Base-by-base conservation (phyloP, 1,140 invertebrate species). In the Wasmannia auropunctata region DNA sequence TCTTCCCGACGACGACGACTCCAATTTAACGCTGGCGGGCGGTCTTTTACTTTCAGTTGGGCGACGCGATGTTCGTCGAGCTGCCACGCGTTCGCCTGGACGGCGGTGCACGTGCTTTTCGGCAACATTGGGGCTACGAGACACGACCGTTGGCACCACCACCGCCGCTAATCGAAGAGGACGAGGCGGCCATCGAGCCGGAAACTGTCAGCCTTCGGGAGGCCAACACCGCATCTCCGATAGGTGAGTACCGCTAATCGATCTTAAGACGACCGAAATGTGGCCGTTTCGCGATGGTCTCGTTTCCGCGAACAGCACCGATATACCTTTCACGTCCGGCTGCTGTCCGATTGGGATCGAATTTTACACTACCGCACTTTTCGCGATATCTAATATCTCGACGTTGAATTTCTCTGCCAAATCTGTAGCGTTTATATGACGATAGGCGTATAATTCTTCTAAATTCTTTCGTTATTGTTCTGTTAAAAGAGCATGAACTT, bases 51-150 rank as follows among this genome's bases (percentile, higher is more conserved):
- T 95, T 93, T 7, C 92, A 96, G 96, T 93, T 96, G 88, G 96
- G 96, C 3, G 96, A 96, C 90, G 95, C 96, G 22, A 94, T 96
- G 92, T 96, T 96, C 91, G 95, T 96, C 5, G 96, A 97, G 85
- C 92, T 97, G 69, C 97, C 97, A 25, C 96, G 97, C 8, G 96
- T 97, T 7, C 95, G 97, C 51, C 93, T 97, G 80, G 97, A 97
- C 90, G 96, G 96, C 16, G 97, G 97, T 10, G 96, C 96, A 16
- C 95, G 96, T 88, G 94, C 96, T 87, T 96, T 97, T 92, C 93
- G 96, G 40, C 95, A 96, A 70, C 94, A 96, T 74, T 96, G 96
- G 97, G 97, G 95, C 88, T 97, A 95, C 94, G 97, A 96, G 81
- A 93, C 96, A 31, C 94, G 96, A 74, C 96, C 96, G 88, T 93